phyloP scores from a whole-genome alignment of 2,888 invertebrate species.

The Cryptosula pallasiana region DNA sequence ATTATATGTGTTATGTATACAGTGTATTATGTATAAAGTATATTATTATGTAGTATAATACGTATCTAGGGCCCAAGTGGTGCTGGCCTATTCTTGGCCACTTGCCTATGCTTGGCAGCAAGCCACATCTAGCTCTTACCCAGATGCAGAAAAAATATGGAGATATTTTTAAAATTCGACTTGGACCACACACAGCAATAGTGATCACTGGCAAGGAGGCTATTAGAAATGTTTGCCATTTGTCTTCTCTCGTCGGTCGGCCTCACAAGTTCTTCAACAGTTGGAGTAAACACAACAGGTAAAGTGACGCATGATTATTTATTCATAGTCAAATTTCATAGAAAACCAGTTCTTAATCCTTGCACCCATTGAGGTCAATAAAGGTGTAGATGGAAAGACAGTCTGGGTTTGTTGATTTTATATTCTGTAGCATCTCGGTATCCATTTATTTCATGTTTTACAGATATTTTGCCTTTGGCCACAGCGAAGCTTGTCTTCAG shows the following conservation, averaged over 20 bases:
- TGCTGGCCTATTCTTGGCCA: neutral
- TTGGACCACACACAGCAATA: slow-evolving; percentile 1
- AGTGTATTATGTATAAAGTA: too few relatives aligned
- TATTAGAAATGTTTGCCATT: neutral
- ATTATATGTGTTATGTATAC: too few relatives aligned
- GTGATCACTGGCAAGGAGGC: neutral
- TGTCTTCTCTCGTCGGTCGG: neutral
- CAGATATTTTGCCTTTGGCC: slow-evolving; percentile 21
- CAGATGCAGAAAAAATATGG: slow-evolving; percentile 9
- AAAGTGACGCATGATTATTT: too few relatives aligned
- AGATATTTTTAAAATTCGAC: neutral
- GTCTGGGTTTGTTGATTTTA: neutral
- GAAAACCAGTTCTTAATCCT: too few relatives aligned
- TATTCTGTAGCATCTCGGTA: too few relatives aligned
- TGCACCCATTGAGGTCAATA: too few relatives aligned
- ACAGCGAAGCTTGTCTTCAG: slow-evolving; percentile 14
- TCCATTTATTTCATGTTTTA: too few relatives aligned
- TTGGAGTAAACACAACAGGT: slow-evolving; percentile 15
- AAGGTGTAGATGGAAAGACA: neutral
- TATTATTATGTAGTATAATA: neutral
- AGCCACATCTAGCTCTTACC: neutral
- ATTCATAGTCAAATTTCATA: too few relatives aligned
- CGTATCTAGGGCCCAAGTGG: neutral
- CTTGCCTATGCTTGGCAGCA: neutral
- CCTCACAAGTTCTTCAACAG: slow-evolving; percentile 21